phyloP scores from a whole-genome alignment of 2,113 vertebrate species.

The Mesocricetus auratus region DNA sequence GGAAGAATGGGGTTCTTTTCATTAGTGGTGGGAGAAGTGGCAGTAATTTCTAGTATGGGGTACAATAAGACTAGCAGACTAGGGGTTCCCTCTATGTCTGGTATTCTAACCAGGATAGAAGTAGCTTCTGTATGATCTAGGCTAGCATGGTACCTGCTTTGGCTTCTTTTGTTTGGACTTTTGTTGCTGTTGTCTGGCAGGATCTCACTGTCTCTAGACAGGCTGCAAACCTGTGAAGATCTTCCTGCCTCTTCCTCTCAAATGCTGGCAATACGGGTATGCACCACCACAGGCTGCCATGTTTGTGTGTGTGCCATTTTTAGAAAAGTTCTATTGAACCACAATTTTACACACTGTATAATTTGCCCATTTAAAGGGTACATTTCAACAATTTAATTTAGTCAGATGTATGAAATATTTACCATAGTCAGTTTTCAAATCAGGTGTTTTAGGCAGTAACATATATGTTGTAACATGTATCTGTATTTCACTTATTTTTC shows the following conservation, averaged over 20 bases:
- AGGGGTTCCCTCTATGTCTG: not conserved
- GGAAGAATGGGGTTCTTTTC: not conserved
- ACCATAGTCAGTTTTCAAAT: slow-evolving; percentile 7
- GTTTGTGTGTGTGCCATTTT: not conserved
- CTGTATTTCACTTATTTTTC: not conserved
- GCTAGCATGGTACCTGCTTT: not conserved
- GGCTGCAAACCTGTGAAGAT: not conserved
- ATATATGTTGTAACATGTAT: not conserved
- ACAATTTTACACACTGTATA: not conserved
- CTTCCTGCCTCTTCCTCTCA: not conserved
- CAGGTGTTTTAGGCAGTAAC: too few species aligned
- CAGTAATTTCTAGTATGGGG: not conserved
- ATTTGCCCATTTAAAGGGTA: not conserved
- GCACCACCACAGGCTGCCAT: not conserved
- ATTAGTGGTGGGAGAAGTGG: not conserved
- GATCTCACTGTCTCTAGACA: not conserved
- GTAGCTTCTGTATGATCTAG: not conserved
- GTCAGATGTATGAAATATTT: not conserved
- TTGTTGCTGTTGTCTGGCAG: not conserved
- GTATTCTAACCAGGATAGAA: not conserved
- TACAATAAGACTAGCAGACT: not conserved
- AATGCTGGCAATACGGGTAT: not conserved
- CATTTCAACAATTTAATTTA: not conserved
- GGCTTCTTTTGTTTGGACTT: slow-evolving; percentile 18
- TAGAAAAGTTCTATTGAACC: not conserved